Conservation (phyloP, 2,113 vertebrate species). For the Agelaius phoeniceus region DNA sequence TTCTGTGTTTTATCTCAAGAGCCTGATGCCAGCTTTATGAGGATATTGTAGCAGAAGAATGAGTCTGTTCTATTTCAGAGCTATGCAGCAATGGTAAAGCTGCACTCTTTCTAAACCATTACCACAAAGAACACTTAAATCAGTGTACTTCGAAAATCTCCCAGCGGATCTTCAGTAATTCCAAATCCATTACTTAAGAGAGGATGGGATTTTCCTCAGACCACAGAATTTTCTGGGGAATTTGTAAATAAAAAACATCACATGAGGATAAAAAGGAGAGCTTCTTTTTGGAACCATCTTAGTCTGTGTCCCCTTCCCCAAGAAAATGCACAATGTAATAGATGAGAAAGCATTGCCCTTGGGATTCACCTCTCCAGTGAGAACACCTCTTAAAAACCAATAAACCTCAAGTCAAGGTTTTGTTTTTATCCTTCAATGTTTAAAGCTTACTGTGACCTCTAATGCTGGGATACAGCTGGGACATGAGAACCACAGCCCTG, state of each 20-base stretch:
- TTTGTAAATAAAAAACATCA: neutral
- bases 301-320: neutral
- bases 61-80: neutral
- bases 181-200: neutral
- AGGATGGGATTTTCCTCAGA: neutral
- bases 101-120: neutral
- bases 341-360: neutral
- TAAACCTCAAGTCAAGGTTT: neutral
- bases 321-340: rapidly evolving
- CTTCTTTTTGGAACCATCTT: neutral
- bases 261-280: neutral
- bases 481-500: slow-evolving; percentile 29
- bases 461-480: slow-evolving; percentile 26
- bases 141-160: neutral
- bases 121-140: neutral
- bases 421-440: neutral
- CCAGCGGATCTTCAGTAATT: neutral
- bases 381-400: neutral
- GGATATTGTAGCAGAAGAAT: neutral
- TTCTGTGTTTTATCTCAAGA: neutral
- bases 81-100: neutral
- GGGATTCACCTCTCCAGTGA: neutral
- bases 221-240: neutral
- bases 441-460: neutral
- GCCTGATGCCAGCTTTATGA: neutral